These are phyloP conservation scores for Dolichallabes microphthalmus DNA, from an alignment of 2,113 vertebrate species.

Conservation along the genomic window DNA sequence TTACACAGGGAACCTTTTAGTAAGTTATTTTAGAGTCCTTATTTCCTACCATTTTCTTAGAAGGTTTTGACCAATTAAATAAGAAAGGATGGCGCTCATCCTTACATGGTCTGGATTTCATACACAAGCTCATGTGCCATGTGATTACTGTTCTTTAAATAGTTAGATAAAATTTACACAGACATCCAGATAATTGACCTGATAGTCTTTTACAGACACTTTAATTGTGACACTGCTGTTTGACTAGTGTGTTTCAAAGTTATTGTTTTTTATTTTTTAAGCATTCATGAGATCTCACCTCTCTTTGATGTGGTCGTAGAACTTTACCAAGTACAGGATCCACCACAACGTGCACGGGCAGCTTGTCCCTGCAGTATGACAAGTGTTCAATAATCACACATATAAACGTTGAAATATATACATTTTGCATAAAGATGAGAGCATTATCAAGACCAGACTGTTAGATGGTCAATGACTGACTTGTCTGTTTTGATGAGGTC, in stretches of 20 bases:
- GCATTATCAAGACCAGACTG: not conserved
- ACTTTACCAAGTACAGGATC: conserved; percentile 90
- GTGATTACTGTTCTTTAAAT: not conserved
- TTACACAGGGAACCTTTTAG: not conserved
- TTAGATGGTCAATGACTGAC: conserved; percentile 72
- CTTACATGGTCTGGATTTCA: too few species aligned
- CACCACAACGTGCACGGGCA: conserved; percentile 93
- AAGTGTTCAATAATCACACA: conserved; percentile 14
- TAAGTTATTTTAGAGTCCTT: not conserved
- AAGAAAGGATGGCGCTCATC: not conserved
- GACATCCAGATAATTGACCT: not conserved
- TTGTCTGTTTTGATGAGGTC: conserved; percentile 92
- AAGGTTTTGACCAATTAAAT: not conserved
- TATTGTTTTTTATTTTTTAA: not conserved
- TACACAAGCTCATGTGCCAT: not conserved
- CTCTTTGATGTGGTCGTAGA: conserved; percentile 94
- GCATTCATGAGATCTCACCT: conserved; percentile 72
- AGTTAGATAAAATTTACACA: not conserved
- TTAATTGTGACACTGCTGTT: not conserved
- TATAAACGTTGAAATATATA: not conserved
- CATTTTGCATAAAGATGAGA: not conserved
- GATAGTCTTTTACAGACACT: not conserved
- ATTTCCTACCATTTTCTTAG: not conserved
- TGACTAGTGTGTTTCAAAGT: not conserved
- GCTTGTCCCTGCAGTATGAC: conserved; percentile 77